Evolutionary conservation across 1,140 invertebrate species (phyloP).

Genomic region (Apis cerana): DNA sequence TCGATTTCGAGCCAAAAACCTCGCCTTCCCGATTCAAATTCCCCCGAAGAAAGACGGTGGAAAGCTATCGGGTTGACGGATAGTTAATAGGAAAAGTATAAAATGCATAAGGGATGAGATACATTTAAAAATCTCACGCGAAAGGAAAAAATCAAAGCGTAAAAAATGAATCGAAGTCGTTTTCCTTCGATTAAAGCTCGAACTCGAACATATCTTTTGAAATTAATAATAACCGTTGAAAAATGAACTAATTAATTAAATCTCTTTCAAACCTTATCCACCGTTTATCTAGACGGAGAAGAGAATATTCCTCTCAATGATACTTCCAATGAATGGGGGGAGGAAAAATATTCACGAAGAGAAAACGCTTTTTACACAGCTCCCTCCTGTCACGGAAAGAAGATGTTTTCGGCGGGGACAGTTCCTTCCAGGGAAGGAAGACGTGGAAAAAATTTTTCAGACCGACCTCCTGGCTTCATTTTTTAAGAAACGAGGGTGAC

Average conservation of each 20-base stretch:
- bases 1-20: constrained; percentile 1
- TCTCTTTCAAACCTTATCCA: neutral
- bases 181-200: no score
- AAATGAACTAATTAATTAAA: neutral
- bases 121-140: no score
- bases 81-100: neutral
- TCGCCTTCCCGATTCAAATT: neutral
- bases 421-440: neutral
- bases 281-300: neutral
- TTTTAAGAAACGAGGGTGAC: constrained; percentile 41
- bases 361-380: neutral
- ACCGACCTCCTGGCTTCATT: constrained; percentile 6
- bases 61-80: neutral
- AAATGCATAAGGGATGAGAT: no score
- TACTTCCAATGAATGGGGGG: no score
- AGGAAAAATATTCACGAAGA: neutral
- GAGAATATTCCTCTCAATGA: neutral
- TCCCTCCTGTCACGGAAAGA: neutral
- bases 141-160: no score
- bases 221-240: no score
- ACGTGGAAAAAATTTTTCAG: constrained; percentile 26
- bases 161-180: no score
- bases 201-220: no score
- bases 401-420: constrained; percentile 12
- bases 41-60: neutral